Conservation (phyloP, 2,797 vertebrate species). For the Pristis pectinata region DNA sequence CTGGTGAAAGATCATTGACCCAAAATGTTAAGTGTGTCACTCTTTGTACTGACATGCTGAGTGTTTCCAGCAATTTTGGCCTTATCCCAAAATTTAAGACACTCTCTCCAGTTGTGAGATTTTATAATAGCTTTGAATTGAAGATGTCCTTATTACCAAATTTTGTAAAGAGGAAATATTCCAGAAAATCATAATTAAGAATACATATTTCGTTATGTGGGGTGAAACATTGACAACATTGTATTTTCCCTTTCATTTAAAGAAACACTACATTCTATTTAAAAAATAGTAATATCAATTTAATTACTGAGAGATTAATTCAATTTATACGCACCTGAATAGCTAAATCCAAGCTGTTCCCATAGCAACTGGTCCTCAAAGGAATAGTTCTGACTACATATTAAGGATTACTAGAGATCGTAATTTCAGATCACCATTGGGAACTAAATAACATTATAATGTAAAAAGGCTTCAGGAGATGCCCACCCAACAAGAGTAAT, state of each 20-base stretch:
- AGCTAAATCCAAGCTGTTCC: slow-evolving; percentile 57
- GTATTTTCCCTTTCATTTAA: slow-evolving; percentile 20
- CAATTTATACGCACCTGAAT: slow-evolving; percentile 51
- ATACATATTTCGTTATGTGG: not conserved
- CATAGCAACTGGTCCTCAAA: slow-evolving; percentile 58
- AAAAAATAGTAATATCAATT: slow-evolving; percentile 25
- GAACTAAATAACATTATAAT: slow-evolving; percentile 56
- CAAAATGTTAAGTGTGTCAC: too few species aligned
- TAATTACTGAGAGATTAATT: slow-evolving; percentile 57
- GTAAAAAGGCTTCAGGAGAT: slow-evolving; percentile 50
- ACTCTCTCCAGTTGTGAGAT: not conserved
- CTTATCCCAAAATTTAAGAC: not conserved
- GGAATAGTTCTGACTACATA: slow-evolving; percentile 53
- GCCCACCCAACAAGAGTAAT: slow-evolving; percentile 57
- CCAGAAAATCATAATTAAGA: not conserved
- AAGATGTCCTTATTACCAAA: not conserved
- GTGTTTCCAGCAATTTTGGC: too few species aligned
- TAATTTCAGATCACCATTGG: slow-evolving; percentile 57
- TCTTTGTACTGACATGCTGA: too few species aligned
- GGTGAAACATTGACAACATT: not conserved
- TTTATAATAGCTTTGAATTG: not conserved
- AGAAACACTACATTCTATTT: not conserved
- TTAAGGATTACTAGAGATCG: slow-evolving; percentile 66
- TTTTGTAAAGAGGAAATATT: not conserved
- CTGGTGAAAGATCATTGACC: too few species aligned